Evolutionary conservation across 2,113 vertebrate genomes (phyloP), one percentile per base, ranked within the genome.

Genomic region (Cavia porcellus): DNA sequence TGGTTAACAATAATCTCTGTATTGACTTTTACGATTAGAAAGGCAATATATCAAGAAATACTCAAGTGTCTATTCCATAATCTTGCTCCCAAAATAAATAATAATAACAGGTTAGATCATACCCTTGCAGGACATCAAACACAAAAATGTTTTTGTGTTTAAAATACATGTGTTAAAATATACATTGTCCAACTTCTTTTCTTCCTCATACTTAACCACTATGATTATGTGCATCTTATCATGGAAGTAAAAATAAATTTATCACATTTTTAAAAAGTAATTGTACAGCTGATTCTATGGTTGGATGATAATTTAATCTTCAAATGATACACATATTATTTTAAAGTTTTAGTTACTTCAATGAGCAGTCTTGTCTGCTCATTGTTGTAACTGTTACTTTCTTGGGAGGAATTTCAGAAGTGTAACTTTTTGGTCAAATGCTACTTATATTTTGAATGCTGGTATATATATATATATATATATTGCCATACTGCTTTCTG

Each of bases 321-420:
- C 55, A 55, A 61, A 0, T 74, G 47, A 83, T 10, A 75, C 17
- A 75, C 24, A 86, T 45, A 28, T 47, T 72, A 61, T 84, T 74
- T 83, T 17, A 38, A 87, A 20, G 25, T 72, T 90, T 90, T 87
- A 93, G 81, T 25, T 87, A 72, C 61, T 85, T 20, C 22, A 93
- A 28, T 32, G 38, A 92, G 45, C 35, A 89, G 25, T 70, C 20
- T 47, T 66, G 38, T 64, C 62, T 45, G 13, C 64, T 79, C 61
- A 28, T 25, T 72, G 32, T 81, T 86, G 17, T 9, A 47, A 62
- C 28, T 95, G 68, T 57, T 92, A 38, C 20, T 64, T 92, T 92
- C 30, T 89, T 25, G 77, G 66, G n/a, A 83, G 52, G 72, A 61
- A 75, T 50, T 32, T 70, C 32, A 68, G 68, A 83, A 61, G 45